Evolutionary conservation across 2,888 invertebrate genomes (phyloP), one percentile per base, ranked within the genome.

Genomic region (Sericinus montela): DNA sequence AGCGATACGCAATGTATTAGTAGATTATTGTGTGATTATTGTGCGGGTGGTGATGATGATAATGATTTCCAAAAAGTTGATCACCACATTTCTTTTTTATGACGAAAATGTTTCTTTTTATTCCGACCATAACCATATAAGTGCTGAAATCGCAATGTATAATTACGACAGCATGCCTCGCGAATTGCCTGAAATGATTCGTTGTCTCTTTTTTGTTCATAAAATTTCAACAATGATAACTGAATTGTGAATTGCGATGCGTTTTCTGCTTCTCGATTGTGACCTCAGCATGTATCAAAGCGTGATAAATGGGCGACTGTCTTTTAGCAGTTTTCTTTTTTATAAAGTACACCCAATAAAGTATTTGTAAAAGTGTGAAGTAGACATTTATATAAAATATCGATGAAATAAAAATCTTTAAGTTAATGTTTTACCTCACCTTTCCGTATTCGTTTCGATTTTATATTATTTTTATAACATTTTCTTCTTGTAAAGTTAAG

Each of bases 201-300:
- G 34, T 34, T 25, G 38, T 43, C 35, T 38, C 25, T 37, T 49
- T 48, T 49, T 49, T 49, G 48, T 44, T 44, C 32, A 48, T 43
- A 43, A 43, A 43, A 49, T 49, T 49, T 39, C 38, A 44, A 49
- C 48, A 49, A 32, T 48, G 48, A 44, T 49, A 49, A 44, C 48
- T 44, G 48, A 43, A 39, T 39, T 32, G 38, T 39, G 43, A 44
- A 44, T 44, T 35, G 48, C 44, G 19, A 43, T 38, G 39, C 25
- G 43, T 49, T 43, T 40, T 39, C 25, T 46, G 16, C 38, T 44
- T 6, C 43, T 9, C 25, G 19, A 11, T 46, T 41, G 34, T 40
- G 47, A 41, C 40, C 35, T 47, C 35, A 47, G 19, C 41, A 41
- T 47, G 47, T 41, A 35, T 16, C 47, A 47, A 40, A 43, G 37